A percentile compares a stretch with the other conserved stretches of the same genome.
These are phyloP conservation scores for Brienomyrus brachyistius DNA, from an alignment of 2,113 vertebrate species.

Conservation along the genomic window DNA sequence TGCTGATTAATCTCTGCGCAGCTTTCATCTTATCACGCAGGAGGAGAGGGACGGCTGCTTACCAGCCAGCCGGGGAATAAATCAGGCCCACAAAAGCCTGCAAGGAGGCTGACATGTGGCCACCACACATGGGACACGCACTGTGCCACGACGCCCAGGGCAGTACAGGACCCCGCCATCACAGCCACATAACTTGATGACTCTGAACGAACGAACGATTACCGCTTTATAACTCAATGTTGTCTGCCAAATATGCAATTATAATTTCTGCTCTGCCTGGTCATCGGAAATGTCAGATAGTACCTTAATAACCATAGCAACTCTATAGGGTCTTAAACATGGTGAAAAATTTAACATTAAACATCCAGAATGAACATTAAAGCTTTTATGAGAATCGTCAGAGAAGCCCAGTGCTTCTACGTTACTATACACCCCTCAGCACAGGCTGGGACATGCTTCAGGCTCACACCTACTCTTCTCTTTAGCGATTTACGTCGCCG, in stretches of 20 bases:
- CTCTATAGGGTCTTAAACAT: background rate
- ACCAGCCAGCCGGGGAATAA: slow-evolving; percentile 43
- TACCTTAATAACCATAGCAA: background rate
- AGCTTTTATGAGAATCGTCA: background rate
- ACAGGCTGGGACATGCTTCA: background rate
- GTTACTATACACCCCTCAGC: too few relatives aligned
- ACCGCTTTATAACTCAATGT: background rate
- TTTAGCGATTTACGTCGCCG: background rate
- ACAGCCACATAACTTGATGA: background rate
- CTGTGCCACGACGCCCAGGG: slow-evolving; percentile 10
- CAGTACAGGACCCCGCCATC: background rate
- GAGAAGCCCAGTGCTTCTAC: background rate
- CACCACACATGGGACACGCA: background rate
- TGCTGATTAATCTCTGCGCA: slow-evolving; percentile 62
- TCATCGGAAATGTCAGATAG: background rate
- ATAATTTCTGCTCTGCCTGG: background rate
- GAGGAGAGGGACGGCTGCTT: slow-evolving; percentile 42
- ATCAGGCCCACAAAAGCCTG: slow-evolving; percentile 32
- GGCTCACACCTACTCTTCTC: background rate
- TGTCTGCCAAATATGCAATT: background rate
- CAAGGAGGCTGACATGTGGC: slow-evolving; percentile 23
- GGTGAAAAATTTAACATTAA: background rate
- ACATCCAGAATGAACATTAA: background rate
- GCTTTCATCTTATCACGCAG: slow-evolving; percentile 58
- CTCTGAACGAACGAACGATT: background rate